These are phyloP conservation scores for Caenorhabditis sulstoni DNA, from an alignment of 2,888 invertebrate genomes.

Conservation along the genomic window DNA sequence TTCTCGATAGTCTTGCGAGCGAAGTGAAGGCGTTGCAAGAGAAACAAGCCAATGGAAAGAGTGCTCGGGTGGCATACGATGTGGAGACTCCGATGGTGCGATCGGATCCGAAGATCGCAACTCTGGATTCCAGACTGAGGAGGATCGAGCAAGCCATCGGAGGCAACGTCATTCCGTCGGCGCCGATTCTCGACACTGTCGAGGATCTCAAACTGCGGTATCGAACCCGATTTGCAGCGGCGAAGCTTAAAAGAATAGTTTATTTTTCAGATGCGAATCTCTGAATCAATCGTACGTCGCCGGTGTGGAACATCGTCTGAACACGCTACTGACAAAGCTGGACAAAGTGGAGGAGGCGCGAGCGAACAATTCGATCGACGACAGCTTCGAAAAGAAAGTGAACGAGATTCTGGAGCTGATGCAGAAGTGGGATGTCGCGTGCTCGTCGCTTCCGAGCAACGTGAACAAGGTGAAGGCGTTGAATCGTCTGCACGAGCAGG, in stretches of 20 bases:
- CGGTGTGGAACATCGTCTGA: constrained; percentile 65
- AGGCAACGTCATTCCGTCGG: constrained; percentile 51
- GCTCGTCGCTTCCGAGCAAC: constrained; percentile 65
- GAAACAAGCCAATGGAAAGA: constrained; percentile 8
- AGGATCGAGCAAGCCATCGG: constrained; percentile 64
- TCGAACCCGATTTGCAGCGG: too few species aligned
- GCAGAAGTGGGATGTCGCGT: constrained; percentile 69
- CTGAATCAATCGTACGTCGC: constrained; percentile 66
- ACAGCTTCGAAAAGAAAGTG: constrained; percentile 63
- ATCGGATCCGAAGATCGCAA: constrained; percentile 24
- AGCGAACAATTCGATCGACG: constrained; percentile 60
- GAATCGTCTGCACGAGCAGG: constrained; percentile 70
- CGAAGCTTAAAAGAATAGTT: too few species aligned
- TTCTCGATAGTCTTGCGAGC: constrained; percentile 51
- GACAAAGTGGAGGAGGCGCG: constrained; percentile 64
- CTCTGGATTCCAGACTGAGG: constrained; percentile 62
- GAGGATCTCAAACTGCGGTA: constrained; percentile 66
- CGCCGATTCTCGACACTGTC: constrained; percentile 64
- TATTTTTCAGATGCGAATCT: constrained; percentile 61
- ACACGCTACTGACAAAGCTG: constrained; percentile 63
- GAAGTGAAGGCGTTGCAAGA: constrained; percentile 60
- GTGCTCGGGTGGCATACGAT: constrained; percentile 14
- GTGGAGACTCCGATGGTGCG: constrained; percentile 37
- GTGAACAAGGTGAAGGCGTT: constrained; percentile 69
- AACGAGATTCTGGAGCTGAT: constrained; percentile 63